These are phyloP conservation scores for Sesamia inferens DNA, from an alignment of 2,888 invertebrate genomes.

Conservation along the genomic window DNA sequence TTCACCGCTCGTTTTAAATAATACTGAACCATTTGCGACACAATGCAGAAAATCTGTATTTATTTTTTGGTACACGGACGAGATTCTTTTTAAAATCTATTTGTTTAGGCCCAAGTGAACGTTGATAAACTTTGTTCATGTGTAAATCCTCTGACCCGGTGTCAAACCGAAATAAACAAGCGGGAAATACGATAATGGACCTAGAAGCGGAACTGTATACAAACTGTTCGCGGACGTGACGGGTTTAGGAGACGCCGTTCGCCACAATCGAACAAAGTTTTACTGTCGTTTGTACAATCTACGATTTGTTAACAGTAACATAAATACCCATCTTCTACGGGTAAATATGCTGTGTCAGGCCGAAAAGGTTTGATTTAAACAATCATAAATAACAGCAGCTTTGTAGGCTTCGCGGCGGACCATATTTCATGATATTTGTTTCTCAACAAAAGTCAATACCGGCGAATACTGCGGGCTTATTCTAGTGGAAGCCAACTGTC, in stretches of 20 bases:
- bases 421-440: slow-evolving; percentile 79
- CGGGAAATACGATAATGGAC: slow-evolving; percentile 80
- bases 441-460: slow-evolving; percentile 82
- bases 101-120: slow-evolving; percentile 69
- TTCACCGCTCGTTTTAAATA: slow-evolving; percentile 73
- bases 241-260: slow-evolving; percentile 61
- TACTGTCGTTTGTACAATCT: slow-evolving; percentile 70
- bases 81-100: slow-evolving; percentile 53
- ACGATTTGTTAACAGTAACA: slow-evolving; percentile 71
- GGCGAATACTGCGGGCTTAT: slow-evolving; percentile 76
- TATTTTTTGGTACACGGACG: slow-evolving; percentile 52
- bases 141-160: slow-evolving; percentile 73
- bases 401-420: slow-evolving; percentile 60
- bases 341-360: slow-evolving; percentile 7
- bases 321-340: slow-evolving; percentile 67
- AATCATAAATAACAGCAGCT: slow-evolving; percentile 59
- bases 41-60: slow-evolving; percentile 59
- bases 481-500: slow-evolving; percentile 84
- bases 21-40: slow-evolving; percentile 68
- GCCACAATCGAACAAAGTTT: slow-evolving; percentile 71
- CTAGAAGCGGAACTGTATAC: slow-evolving; percentile 82
- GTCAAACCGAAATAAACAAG: slow-evolving; percentile 82
- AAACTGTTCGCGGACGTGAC: slow-evolving; percentile 79
- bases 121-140: slow-evolving; percentile 70
- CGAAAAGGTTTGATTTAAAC: slow-evolving; percentile 56